Base-by-base conservation (phyloP, 2,888 invertebrate genomes). In the Sussaba pulchella region DNA sequence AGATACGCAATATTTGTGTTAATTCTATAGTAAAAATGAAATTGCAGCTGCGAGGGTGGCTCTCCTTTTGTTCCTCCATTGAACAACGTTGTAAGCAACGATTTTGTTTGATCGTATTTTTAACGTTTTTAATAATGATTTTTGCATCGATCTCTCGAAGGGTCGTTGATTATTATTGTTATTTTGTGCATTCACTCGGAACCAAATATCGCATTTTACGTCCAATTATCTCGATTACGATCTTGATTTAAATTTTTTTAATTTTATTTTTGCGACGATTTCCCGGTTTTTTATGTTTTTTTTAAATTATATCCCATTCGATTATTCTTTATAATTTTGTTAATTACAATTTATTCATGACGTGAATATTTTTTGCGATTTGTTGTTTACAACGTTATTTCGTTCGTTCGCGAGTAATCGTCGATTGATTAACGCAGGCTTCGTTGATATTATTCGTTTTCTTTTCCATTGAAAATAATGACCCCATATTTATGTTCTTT, bases 1-100 rank as follows among this genome's bases (percentile, higher is more conserved):
- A 90, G 88, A 88, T 80, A 89, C 63, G 82, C 85, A 85, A n/a
- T 83, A 84, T 47, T 43, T 26, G 39, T 72, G 71, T 79, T 78
- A 82, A 76, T 72, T 50, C 41, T 57, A 66, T 70, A 52, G 41
- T 9, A 57, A 31, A 57, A 10, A 63, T 52, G 24, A 9, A 54
- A 54, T 43, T 47, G n/a, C 57, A 47, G 21, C 43, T 39, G 63
- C 39, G 24, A 31, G 26, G 57, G 59, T 39, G 50, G 17, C 14
- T 47, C 31, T 47, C 26, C 6, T 31, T 31, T 36, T 47, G 26
- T 47, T 41, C 4, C 1, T 54, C 31, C 6, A 45, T 66, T 43
- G 61, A 81, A 81, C 77, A 81, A 81, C 81, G 81, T 77, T 81
- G 81, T 81, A 74, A 77, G 73, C 81, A 81, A 81, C 77, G 81